A percentile compares a stretch with the other conserved stretches of the same genome.
phyloP scores from a whole-genome alignment of 1,140 invertebrate genomes.

The Plutomurus gul region DNA sequence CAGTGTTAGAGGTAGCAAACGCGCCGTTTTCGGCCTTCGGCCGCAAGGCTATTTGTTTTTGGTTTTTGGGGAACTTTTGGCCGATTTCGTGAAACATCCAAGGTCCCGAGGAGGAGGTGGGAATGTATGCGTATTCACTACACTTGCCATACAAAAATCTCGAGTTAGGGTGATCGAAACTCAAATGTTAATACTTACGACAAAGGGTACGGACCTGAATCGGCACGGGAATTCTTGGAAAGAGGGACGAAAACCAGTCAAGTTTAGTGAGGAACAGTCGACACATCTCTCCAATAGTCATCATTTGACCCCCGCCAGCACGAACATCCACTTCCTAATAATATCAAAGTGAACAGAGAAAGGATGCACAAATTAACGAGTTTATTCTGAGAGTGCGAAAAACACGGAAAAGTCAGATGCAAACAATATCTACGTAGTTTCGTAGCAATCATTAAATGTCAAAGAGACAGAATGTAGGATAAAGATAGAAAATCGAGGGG shows the following conservation, averaged over 20 bases:
- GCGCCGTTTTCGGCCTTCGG: too few relatives aligned
- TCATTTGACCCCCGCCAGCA: conserved; percentile 91
- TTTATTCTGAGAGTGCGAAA: too few relatives aligned
- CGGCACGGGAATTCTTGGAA: conserved; percentile 98
- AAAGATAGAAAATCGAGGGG: background rate
- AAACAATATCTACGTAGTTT: too few relatives aligned
- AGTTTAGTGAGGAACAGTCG: conserved; percentile 93
- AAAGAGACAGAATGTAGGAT: too few relatives aligned
- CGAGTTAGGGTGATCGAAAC: background rate
- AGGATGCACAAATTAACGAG: background rate
- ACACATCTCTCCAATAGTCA: conserved; percentile 92
- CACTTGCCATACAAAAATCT: background rate
- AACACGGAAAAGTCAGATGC: too few relatives aligned
- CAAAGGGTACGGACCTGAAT: conserved; percentile 74
- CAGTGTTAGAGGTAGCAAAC: too few relatives aligned
- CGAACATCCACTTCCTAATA: conserved; percentile 94
- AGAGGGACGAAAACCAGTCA: conserved; percentile 97
- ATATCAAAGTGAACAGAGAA: background rate
- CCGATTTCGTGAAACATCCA: too few relatives aligned
- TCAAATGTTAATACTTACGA: background rate
- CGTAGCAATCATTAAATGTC: too few relatives aligned
- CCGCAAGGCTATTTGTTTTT: too few relatives aligned
- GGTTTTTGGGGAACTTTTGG: too few relatives aligned
- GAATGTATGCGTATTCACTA: too few relatives aligned
- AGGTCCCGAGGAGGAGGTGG: too few relatives aligned